Evolutionary conservation across 2,888 invertebrate species (phyloP).

Genomic region (Lymantria dispar): DNA sequence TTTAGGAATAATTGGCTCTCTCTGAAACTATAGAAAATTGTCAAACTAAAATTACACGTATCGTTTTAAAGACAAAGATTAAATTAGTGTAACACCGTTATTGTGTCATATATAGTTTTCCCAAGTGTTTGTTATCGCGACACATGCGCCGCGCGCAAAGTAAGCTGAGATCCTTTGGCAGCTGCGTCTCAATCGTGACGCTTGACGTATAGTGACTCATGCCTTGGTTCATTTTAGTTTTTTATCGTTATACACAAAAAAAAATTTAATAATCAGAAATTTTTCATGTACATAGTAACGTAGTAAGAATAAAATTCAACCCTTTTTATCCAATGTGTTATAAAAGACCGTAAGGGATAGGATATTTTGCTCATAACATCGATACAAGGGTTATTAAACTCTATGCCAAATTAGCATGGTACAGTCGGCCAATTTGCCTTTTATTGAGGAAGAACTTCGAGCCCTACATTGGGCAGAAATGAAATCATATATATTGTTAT

Average conservation of each 20-base stretch:
- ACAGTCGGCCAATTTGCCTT: no score
- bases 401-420: no score
- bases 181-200: conserved; percentile 68
- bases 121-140: conserved; percentile 32
- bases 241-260: not conserved
- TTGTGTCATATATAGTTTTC: conserved; percentile 48
- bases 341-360: no score
- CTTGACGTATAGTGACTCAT: conserved; percentile 55
- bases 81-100: conserved; percentile 10
- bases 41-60: not conserved
- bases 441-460: no score
- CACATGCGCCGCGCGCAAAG: conserved; percentile 77
- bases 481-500: no score
- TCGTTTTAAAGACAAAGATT: conserved; percentile 1
- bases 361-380: no score
- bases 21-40: not conserved
- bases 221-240: conserved; percentile 24
- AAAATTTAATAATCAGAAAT: no score
- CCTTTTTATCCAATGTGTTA: no score
- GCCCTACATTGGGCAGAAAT: no score
- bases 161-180: conserved; percentile 80
- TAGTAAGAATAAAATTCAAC: no score
- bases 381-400: no score
- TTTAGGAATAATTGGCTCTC: conserved; percentile 18
- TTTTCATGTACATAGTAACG: no score